Evolutionary conservation across 2,113 vertebrate species (phyloP).

Genomic region (Dicentrarchus labrax): DNA sequence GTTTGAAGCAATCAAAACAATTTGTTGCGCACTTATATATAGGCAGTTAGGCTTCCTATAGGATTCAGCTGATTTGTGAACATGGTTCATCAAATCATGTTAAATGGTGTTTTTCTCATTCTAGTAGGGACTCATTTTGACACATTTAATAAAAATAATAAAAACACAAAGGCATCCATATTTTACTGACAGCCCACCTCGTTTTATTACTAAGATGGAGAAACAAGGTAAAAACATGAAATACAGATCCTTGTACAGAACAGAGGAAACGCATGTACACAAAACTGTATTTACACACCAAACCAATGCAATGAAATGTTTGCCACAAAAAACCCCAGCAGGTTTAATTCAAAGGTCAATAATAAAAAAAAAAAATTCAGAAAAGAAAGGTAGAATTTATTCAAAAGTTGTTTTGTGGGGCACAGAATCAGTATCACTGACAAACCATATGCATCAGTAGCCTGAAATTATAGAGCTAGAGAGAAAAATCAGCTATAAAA

Average conservation of each 20-base stretch:
- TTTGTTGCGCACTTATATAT: background rate
- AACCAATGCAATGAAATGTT: constrained; percentile 35
- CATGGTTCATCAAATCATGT: background rate
- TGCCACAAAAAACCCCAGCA: background rate
- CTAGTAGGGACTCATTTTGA: background rate
- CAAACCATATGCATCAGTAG: constrained; percentile 14
- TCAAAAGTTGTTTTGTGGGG: constrained; percentile 35
- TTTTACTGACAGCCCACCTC: constrained; percentile 32
- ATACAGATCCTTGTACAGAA: constrained; percentile 56
- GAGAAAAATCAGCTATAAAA: constrained; percentile 10
- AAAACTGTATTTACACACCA: constrained; percentile 58
- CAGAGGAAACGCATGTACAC: constrained; percentile 44
- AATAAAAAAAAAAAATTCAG: constrained; percentile 8
- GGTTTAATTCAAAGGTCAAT: constrained; percentile 12
- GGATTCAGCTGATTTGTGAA: background rate
- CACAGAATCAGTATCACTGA: constrained; percentile 12
- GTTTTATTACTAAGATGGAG: constrained; percentile 59
- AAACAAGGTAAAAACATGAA: constrained; percentile 53
- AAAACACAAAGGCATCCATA: constrained; percentile 6
- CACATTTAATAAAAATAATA: no score
- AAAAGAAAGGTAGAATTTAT: constrained; percentile 15
- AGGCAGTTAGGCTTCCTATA: background rate
- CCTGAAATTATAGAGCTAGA: background rate
- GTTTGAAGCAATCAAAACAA: constrained; percentile 1
- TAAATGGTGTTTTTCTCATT: background rate